Evolutionary conservation across 2,113 vertebrate species (phyloP).

Genomic region (Clarias gariepinus): DNA sequence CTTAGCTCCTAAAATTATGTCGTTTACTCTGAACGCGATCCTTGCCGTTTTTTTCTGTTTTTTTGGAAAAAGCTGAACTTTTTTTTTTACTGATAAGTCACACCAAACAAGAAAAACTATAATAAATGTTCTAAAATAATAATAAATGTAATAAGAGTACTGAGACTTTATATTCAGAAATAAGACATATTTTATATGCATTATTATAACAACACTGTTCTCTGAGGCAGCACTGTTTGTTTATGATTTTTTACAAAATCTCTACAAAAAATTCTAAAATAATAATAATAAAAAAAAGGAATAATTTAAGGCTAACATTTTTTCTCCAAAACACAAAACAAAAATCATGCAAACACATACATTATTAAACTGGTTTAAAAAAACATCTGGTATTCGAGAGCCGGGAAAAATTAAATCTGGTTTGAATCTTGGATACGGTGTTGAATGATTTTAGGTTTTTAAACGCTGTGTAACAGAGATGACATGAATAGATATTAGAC

Average conservation of each 20-base stretch:
- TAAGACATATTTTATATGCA: not conserved
- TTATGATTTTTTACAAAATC: not conserved
- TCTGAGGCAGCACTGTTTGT: not conserved
- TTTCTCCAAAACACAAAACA: not conserved
- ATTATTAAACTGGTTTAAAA: constrained; percentile 6
- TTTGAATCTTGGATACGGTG: constrained; percentile 7
- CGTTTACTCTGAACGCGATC: not conserved
- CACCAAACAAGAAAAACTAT: not conserved
- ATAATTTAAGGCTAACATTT: not conserved
- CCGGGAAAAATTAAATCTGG: not conserved
- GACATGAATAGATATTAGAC: not conserved
- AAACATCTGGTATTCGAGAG: not conserved
- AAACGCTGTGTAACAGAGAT: not conserved
- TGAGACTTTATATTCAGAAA: not conserved
- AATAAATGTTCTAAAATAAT: too few species aligned
- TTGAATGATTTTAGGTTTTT: not conserved
- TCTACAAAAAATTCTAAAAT: not conserved
- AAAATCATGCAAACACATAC: too few species aligned
- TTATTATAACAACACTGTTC: not conserved
- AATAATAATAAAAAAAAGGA: not conserved
- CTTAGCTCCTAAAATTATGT: not conserved
- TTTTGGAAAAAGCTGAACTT: not conserved
- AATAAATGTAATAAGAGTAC: not conserved
- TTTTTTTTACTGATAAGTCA: not conserved
- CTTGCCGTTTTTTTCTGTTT: not conserved